Percentiles rank a stretch among this genome's conserved stretches.
Conservation (phyloP, 2,113 vertebrate genomes). For the Himantopus leucocephalus region DNA sequence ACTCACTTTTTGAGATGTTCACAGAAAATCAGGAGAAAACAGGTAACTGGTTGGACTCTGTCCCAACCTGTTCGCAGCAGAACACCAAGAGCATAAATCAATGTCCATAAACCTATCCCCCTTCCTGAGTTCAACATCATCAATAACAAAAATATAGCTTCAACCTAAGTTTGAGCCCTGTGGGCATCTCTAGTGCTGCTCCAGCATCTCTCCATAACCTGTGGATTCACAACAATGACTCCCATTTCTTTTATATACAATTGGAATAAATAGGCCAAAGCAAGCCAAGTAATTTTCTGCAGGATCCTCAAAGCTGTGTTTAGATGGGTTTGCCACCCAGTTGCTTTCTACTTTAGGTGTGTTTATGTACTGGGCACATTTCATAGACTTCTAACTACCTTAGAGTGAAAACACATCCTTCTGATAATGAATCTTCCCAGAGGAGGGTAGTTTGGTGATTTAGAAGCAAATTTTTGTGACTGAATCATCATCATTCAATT, state of each 20-base stretch:
- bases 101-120: background rate
- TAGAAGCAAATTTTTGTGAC: constrained; percentile 29
- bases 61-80: background rate
- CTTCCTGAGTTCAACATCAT: background rate
- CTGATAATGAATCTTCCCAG: constrained; percentile 18
- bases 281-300: background rate
- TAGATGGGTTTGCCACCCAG: background rate
- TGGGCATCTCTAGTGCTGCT: background rate
- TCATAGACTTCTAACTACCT: background rate
- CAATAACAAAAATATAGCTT: background rate
- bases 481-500: constrained; percentile 68
- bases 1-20: background rate
- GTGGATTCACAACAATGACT: background rate
- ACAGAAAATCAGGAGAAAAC: background rate
- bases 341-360: background rate
- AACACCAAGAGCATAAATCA: background rate
- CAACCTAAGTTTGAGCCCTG: background rate
- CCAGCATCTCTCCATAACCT: background rate
- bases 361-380: background rate
- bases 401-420: background rate
- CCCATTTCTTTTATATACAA: background rate
- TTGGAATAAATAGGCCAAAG: background rate
- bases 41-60: background rate
- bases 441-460: constrained; percentile 26
- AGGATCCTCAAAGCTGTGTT: background rate